Percentiles rank a stretch among this genome's conserved stretches.
phyloP scores from a whole-genome alignment of 2,113 vertebrate genomes.

The Cyanoderma ruficeps region DNA sequence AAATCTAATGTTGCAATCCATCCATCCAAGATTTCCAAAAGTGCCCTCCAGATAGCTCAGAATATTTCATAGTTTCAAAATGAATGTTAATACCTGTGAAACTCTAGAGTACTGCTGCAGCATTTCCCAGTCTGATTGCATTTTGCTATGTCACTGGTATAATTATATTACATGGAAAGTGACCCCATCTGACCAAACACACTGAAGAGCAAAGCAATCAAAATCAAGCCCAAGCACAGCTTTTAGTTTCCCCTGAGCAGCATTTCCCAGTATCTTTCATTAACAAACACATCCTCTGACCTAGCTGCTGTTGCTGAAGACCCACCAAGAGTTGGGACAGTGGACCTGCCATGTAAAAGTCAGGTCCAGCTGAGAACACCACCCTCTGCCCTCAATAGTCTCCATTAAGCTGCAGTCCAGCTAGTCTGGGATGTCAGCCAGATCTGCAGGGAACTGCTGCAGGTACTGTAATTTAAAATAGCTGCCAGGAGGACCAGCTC shows the following conservation, averaged over 20 bases:
- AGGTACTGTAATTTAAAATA: conserved; percentile 36
- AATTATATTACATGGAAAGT: not conserved
- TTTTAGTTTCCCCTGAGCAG: not conserved
- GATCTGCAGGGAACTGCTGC: not conserved
- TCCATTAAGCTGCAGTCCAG: not conserved
- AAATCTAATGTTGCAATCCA: not conserved
- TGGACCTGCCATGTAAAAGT: not conserved
- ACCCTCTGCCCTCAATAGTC: not conserved
- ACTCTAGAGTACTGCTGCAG: not conserved
- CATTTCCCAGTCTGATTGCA: not conserved
- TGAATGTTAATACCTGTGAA: not conserved
- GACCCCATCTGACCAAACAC: not conserved
- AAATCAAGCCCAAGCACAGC: not conserved
- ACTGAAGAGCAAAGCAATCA: conserved; percentile 21
- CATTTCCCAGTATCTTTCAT: conserved; percentile 1
- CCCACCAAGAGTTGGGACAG: not conserved
- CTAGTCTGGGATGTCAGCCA: conserved; percentile 22
- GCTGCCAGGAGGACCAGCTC: conserved; percentile 8
- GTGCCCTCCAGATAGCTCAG: not conserved
- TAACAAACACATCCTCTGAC: not conserved
- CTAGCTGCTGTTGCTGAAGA: not conserved
- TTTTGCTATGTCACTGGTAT: not conserved
- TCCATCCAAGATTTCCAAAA: not conserved
- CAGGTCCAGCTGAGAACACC: not conserved
- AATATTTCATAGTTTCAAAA: not conserved